phyloP scores from a whole-genome alignment of 2,797 vertebrate species.

The Macropus fuliginosus region DNA sequence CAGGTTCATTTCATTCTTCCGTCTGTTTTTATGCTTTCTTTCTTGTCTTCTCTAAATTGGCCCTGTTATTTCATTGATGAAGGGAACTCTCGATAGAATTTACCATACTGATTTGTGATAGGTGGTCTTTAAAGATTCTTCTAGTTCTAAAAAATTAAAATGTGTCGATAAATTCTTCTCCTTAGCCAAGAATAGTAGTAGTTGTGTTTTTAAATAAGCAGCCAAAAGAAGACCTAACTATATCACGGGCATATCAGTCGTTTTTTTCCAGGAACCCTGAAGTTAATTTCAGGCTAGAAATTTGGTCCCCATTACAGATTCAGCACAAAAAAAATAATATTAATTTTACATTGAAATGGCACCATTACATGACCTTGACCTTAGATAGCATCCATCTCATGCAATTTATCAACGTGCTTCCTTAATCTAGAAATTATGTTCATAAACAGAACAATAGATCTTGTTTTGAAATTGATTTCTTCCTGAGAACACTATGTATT shows the following conservation, averaged over 20 bases:
- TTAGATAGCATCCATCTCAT: background rate
- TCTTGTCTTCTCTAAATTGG: background rate
- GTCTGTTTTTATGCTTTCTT: background rate
- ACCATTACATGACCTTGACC: slow-evolving; percentile 31
- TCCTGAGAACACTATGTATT: background rate
- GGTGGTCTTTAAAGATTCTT: background rate
- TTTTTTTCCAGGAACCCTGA: background rate
- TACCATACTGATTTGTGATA: background rate
- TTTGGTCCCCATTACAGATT: background rate
- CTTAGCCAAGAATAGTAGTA: background rate
- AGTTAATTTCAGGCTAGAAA: background rate
- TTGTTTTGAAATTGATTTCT: background rate
- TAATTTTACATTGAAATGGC: slow-evolving; percentile 35
- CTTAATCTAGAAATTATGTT: background rate
- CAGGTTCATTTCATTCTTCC: background rate
- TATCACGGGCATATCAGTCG: background rate
- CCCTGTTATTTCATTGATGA: background rate
- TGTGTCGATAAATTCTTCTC: background rate
- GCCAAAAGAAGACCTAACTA: background rate
- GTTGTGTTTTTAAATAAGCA: background rate
- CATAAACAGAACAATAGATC: background rate
- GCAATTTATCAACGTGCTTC: background rate
- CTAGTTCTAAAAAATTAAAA: background rate
- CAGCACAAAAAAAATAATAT: slow-evolving; percentile 55
- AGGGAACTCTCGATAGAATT: background rate